Evolutionary conservation across 2,797 vertebrate genomes (phyloP).

Genomic region (Smutsia temminckii): DNA sequence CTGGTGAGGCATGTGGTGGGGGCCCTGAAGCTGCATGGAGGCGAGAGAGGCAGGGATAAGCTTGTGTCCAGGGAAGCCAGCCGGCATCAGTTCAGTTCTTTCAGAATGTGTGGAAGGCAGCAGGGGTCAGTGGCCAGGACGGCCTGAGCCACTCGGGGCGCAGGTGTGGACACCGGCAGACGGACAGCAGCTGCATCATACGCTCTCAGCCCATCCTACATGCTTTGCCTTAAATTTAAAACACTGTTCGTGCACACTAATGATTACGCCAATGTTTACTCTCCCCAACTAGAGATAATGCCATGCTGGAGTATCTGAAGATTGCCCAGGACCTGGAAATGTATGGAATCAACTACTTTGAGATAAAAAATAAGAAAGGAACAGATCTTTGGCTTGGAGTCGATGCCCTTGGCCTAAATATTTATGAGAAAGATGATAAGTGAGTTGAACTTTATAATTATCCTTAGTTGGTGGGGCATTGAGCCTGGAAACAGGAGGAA

Average conservation of each 20-base stretch:
- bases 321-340: slow-evolving; percentile 98
- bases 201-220: rapidly evolving
- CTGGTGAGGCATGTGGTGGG: rapidly evolving
- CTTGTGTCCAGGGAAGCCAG: background rate
- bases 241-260: rapidly evolving
- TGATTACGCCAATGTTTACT: rapidly evolving
- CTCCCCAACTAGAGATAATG: slow-evolving; percentile 89
- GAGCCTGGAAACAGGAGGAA: background rate
- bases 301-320: slow-evolving; percentile 98
- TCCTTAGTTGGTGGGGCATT: background rate
- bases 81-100: rapidly evolving
- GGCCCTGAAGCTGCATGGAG: background rate
- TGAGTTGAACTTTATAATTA: slow-evolving; percentile 81
- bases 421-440: slow-evolving; percentile 98
- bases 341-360: slow-evolving; percentile 99
- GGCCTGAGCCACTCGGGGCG: background rate
- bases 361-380: slow-evolving; percentile 99
- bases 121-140: background rate
- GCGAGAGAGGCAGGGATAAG: background rate
- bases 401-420: slow-evolving; percentile 96
- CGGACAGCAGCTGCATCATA: rapidly evolving
- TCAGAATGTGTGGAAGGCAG: rapidly evolving
- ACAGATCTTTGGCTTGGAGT: slow-evolving; percentile 97
- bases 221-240: rapidly evolving
- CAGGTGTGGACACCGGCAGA: rapidly evolving